phyloP scores from a whole-genome alignment of 1,140 invertebrate species.

The Drosophila kohkoa region DNA sequence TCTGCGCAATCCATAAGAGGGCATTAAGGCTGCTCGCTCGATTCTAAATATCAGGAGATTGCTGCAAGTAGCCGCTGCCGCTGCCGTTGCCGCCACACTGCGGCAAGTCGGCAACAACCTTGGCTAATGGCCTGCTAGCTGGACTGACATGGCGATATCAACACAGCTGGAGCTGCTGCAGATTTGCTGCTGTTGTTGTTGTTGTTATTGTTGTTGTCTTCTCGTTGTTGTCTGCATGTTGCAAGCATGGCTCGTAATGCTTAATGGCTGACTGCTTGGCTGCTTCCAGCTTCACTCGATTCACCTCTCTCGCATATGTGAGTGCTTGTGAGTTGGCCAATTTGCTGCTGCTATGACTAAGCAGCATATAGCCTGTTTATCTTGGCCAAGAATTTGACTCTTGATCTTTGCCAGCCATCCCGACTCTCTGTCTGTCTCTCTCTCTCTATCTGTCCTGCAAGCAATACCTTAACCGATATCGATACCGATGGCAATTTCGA shows the following conservation, averaged over 20 bases:
- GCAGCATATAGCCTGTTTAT: conserved; percentile 55
- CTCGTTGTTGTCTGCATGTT: conserved; percentile 44
- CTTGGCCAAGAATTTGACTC: conserved; percentile 74
- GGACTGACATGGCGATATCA: conserved; percentile 72
- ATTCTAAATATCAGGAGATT: conserved; percentile 62
- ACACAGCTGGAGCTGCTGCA: conserved; percentile 35
- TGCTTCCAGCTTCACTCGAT: conserved; percentile 48
- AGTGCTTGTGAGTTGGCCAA: conserved; percentile 50
- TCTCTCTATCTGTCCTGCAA: background rate
- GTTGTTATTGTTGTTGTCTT: too few species aligned
- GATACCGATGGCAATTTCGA: background rate
- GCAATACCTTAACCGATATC: conserved; percentile 10
- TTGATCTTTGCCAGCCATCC: conserved; percentile 61
- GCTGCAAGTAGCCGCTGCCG: conserved; percentile 63
- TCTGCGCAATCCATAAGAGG: conserved; percentile 79
- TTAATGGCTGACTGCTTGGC: conserved; percentile 56
- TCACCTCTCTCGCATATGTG: background rate
- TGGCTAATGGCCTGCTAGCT: conserved; percentile 75
- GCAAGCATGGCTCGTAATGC: conserved; percentile 49
- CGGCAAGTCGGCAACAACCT: conserved; percentile 61
- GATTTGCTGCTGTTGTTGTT: background rate
- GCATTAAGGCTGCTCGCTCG: conserved; percentile 62
- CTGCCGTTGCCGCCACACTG: background rate
- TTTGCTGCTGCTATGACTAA: conserved; percentile 64
- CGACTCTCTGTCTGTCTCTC: background rate